A percentile compares a stretch with the other conserved stretches of the same genome.
Conservation (phyloP, 1,140 invertebrate genomes). For the Drosophila nigromelanica region DNA sequence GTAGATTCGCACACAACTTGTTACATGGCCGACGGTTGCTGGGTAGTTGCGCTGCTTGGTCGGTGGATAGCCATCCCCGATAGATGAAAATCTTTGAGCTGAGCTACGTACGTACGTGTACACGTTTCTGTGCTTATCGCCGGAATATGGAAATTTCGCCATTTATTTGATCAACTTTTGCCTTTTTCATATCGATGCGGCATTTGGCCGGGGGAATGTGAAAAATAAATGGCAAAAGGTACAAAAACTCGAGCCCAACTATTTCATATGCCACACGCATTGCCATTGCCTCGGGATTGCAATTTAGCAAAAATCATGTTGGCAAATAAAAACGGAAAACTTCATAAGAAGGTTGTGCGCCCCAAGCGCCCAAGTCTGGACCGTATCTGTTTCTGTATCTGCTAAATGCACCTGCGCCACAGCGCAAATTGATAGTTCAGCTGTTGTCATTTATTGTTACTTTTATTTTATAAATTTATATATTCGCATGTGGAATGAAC, state of each 20-base stretch:
- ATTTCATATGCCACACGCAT: constrained; percentile 71
- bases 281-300: constrained; percentile 36
- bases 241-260: constrained; percentile 56
- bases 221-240: constrained; percentile 76
- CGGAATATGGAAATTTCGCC: constrained; percentile 78
- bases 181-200: constrained; percentile 65
- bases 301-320: constrained; percentile 81
- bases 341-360: constrained; percentile 32
- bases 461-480: constrained; percentile 33
- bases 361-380: constrained; percentile 9
- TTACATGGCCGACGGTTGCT: constrained; percentile 44
- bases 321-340: constrained; percentile 68
- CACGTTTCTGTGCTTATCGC: constrained; percentile 73
- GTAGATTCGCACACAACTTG: constrained; percentile 73
- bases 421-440: constrained; percentile 66
- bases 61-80: constrained; percentile 27
- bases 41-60: constrained; percentile 1
- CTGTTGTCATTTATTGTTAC: constrained; percentile 60
- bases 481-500: constrained; percentile 22
- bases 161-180: constrained; percentile 82
- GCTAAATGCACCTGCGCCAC: constrained; percentile 66
- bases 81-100: constrained; percentile 75
- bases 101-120: constrained; percentile 33
- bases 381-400: constrained; percentile 15
- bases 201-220: constrained; percentile 32